A percentile compares a stretch with the other conserved stretches of the same genome.
phyloP scores from a whole-genome alignment of 2,797 vertebrate genomes.

The Cirrhinus mrigala region DNA sequence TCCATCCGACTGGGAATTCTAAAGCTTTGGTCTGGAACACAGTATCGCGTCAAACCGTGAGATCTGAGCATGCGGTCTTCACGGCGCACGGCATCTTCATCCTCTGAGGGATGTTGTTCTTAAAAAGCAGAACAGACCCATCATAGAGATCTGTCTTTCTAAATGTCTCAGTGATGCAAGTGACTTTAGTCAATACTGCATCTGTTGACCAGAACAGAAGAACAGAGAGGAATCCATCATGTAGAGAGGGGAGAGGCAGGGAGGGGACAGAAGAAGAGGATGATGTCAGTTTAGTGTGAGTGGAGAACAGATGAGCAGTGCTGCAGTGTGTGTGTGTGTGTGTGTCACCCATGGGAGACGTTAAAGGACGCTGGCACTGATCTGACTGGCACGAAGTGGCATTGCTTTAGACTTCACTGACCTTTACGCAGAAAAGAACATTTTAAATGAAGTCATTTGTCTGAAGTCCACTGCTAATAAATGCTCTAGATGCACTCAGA shows the following conservation, averaged over 20 bases:
- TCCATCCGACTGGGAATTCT: not conserved
- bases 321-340: slow-evolving; percentile 43
- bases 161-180: slow-evolving; percentile 14
- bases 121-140: slow-evolving; percentile 18
- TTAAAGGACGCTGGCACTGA: slow-evolving; percentile 16
- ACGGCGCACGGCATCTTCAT: not conserved
- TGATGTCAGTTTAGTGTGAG: slow-evolving; percentile 51
- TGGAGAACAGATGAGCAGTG: slow-evolving; percentile 44
- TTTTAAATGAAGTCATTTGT: slow-evolving; percentile 26
- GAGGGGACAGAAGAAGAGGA: slow-evolving; percentile 15
- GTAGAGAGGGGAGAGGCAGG: not conserved
- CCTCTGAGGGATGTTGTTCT: not conserved
- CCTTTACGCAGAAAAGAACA: slow-evolving; percentile 13
- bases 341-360: slow-evolving; percentile 15
- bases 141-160: not conserved
- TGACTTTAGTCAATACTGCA: slow-evolving; percentile 20
- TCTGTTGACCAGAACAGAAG: slow-evolving; percentile 23
- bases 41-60: not conserved
- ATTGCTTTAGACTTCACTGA: slow-evolving; percentile 24
- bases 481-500: not conserved
- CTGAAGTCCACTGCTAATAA: slow-evolving; percentile 12
- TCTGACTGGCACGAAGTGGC: slow-evolving; percentile 31
- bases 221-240: slow-evolving; percentile 33
- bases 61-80: not conserved
- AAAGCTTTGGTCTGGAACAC: slow-evolving; percentile 1